A percentile compares a stretch with the other conserved stretches of the same genome.
Evolutionary conservation across 2,888 invertebrate species (phyloP).

Genomic region (Platynereis dumerilii): DNA sequence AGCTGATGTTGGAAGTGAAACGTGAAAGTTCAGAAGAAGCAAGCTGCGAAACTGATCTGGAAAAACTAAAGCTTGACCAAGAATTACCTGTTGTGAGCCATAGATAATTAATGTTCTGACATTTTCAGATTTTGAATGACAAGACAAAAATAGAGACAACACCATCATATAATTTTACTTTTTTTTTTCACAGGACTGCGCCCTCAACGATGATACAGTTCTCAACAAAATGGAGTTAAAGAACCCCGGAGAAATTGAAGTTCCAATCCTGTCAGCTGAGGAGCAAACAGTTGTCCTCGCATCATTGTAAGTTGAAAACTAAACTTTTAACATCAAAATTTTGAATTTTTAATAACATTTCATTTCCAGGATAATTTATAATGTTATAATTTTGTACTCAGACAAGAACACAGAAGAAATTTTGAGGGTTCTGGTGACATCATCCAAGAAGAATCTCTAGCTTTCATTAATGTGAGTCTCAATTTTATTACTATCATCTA

Average conservation of each 20-base stretch:
- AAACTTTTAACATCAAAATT: too few relatives aligned
- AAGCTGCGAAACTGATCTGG: neutral
- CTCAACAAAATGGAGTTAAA: conserved; percentile 79
- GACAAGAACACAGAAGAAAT: conserved; percentile 75
- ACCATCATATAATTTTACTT: neutral
- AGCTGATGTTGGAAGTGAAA: conserved; percentile 76
- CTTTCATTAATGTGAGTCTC: conserved; percentile 71
- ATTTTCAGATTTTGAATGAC: too few relatives aligned
- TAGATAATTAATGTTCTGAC: too few relatives aligned
- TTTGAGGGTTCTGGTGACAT: conserved; percentile 79
- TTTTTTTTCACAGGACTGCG: conserved; percentile 67
- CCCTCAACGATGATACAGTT: conserved; percentile 85
- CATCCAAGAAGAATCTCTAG: conserved; percentile 79
- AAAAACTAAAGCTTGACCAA: neutral
- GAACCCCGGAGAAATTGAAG: conserved; percentile 64
- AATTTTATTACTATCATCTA: neutral
- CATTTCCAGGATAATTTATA: neutral
- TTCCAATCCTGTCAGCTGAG: conserved; percentile 70
- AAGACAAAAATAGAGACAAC: too few relatives aligned
- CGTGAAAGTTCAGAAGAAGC: conserved; percentile 11
- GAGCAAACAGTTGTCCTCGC: conserved; percentile 65
- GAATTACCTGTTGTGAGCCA: neutral
- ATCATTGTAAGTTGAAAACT: conserved; percentile 5
- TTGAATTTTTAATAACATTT: conserved; percentile 5
- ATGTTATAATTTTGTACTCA: conserved; percentile 63